phyloP scores from a whole-genome alignment of 2,888 invertebrate species.

The Erebia ligea region DNA sequence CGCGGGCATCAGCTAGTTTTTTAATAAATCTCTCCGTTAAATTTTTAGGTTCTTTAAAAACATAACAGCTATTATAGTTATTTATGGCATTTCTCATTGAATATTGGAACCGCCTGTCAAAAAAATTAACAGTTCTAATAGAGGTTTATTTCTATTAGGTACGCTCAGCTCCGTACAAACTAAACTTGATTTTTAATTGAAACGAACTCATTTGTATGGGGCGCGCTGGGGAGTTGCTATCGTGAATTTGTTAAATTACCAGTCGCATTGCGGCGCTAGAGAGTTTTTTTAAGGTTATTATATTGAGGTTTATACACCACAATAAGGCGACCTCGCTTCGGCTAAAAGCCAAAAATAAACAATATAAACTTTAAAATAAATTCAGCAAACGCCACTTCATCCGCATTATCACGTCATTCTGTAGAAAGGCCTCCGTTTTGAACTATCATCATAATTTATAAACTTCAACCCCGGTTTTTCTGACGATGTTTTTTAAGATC shows the following conservation, averaged over 20 bases:
- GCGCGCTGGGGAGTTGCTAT: no score
- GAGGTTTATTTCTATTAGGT: no score
- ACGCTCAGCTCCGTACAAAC: no score
- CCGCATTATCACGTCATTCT: conserved; percentile 12
- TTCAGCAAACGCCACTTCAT: conserved; percentile 1
- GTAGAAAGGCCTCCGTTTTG: conserved; percentile 21
- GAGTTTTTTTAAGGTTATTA: not conserved
- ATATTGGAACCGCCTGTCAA: no score
- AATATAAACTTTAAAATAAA: conserved; percentile 8
- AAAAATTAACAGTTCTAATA: no score
- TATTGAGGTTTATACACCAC: not conserved
- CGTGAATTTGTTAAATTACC: not conserved
- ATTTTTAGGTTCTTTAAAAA: no score
- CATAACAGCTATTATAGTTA: no score
- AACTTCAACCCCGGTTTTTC: conserved; percentile 22
- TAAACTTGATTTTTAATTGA: no score
- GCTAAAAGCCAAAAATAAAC: not conserved
- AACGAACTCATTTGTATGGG: no score
- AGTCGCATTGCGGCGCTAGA: not conserved
- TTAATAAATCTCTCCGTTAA: no score
- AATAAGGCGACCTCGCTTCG: not conserved
- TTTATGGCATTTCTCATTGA: no score
- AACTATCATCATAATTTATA: conserved; percentile 30
- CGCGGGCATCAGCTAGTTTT: no score
- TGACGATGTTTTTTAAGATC: conserved; percentile 35